Evolutionary conservation across 2,797 vertebrate species (phyloP).

Genomic region (Siniperca undulata): DNA sequence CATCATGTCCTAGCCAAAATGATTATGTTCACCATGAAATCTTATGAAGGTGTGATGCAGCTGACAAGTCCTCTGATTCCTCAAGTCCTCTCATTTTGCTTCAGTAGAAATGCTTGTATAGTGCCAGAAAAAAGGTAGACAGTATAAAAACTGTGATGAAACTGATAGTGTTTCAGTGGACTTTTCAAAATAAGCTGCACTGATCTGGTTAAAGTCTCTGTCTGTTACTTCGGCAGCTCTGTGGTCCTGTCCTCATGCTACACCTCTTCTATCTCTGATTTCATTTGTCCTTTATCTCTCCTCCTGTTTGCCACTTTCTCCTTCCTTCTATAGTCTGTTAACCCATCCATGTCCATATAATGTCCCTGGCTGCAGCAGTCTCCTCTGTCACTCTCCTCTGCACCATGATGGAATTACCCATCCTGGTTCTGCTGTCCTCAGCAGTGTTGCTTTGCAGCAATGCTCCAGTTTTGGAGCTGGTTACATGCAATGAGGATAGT

Average conservation of each 20-base stretch:
- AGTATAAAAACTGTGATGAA: neutral
- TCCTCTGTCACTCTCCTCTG: neutral
- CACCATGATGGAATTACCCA: slow-evolving; percentile 62
- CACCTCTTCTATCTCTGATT: neutral
- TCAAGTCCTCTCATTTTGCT: neutral
- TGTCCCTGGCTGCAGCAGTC: neutral
- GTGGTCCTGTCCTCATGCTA: neutral
- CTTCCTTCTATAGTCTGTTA: neutral
- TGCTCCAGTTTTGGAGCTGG: neutral
- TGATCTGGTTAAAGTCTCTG: slow-evolving; percentile 50
- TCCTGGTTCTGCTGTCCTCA: slow-evolving; percentile 47
- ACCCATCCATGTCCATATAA: slow-evolving; percentile 34
- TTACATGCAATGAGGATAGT: slow-evolving; percentile 35
- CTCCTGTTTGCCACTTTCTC: neutral
- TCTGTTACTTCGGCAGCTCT: slow-evolving; percentile 35
- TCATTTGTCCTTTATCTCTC: neutral
- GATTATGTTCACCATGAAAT: neutral
- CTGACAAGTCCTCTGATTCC: neutral
- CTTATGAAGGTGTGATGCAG: neutral
- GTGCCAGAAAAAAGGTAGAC: neutral
- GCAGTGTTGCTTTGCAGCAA: slow-evolving; percentile 30
- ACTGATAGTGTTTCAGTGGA: neutral
- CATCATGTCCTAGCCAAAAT: neutral
- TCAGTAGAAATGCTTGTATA: neutral
- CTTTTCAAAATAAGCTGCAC: slow-evolving; percentile 2